Evolutionary conservation across 1,140 invertebrate genomes (phyloP), one percentile per base, ranked within the genome.

Genomic region (Brachionus manjavacas): DNA sequence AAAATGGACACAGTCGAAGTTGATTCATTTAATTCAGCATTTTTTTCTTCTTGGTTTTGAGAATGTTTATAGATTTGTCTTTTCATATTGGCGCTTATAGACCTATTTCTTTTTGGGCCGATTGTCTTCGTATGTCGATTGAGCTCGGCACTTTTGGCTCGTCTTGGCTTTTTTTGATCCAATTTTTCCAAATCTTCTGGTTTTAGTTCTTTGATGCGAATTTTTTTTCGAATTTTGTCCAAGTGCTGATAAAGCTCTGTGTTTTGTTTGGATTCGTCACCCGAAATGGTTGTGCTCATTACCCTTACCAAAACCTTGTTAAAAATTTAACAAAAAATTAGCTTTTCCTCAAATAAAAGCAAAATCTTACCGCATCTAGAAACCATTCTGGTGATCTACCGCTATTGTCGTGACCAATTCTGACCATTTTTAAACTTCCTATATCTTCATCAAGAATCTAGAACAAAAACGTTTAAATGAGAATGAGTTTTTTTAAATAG

Each of bases 351-450:
- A 55, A 86, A 12, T n/a, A 39, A 70, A 88, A 85, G 41, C 87
- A 88, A 81, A 89, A 12, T 46, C 86, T 83, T 89, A 90, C 86
- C 88, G 87, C 88, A 49, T 89, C 86, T 9, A 90, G 86, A 81
- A 86, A 90, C 89, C 89, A 90, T 60, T 88, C 88, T 12, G 89
- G 86, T 35, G 86, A 86, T 80, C 87, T 87, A 4, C 89, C 89
- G 12, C 85, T 85, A 85, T 89, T 89, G 78, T 90, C 89, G 84
- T 90, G 89, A 60, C 88, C 87, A 28, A 90, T 87, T 8, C 89
- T 84, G 3, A 90, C 66, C 76, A 87, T 85, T 43, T 88, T 86
- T 39, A 90, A 74, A 4, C 86, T 79, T 43, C 89, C 89, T 9
- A 90, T 84, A 76, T 86, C 86, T 11, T 88, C 87, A 81, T 87